These are phyloP conservation scores for Patella vulgata DNA, from an alignment of 1,140 invertebrate genomes.

Conservation along the genomic window DNA sequence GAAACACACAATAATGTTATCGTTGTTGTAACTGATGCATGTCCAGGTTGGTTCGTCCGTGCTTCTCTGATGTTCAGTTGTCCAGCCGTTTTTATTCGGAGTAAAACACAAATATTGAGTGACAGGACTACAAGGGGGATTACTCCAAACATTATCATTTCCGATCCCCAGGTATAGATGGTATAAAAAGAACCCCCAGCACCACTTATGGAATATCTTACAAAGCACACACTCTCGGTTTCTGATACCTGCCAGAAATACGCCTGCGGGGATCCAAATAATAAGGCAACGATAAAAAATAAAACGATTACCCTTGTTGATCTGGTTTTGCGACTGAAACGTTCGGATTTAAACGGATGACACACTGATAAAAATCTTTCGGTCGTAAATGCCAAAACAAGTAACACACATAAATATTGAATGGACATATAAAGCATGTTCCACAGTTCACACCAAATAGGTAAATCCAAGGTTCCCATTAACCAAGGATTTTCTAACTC, in stretches of 20 bases:
- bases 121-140: conserved; percentile 49
- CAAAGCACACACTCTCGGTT: conserved; percentile 5
- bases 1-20: conserved; percentile 55
- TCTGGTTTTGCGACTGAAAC: conserved; percentile 79
- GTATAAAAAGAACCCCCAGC: conserved; percentile 34
- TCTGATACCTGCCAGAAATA: conserved; percentile 40
- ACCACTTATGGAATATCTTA: conserved; percentile 9
- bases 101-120: conserved; percentile 51
- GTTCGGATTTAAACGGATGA: conserved; percentile 79
- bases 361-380: conserved; percentile 85
- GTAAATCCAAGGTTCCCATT: conserved; percentile 38
- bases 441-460: conserved; percentile 46
- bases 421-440: conserved; percentile 47
- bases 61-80: conserved; percentile 17
- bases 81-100: conserved; percentile 26
- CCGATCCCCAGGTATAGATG: conserved; percentile 52
- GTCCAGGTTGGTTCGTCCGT: not conserved
- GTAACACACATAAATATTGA: conserved; percentile 51
- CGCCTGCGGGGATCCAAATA: conserved; percentile 25
- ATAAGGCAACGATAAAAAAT: conserved; percentile 25
- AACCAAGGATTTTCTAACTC: conserved; percentile 59
- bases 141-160: conserved; percentile 49
- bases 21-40: conserved; percentile 41
- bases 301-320: conserved; percentile 73
- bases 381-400: conserved; percentile 80